Evolutionary conservation across 2,113 vertebrate species (phyloP), one percentile per base, ranked within the genome.

Genomic region (Fulmarus glacialis): DNA sequence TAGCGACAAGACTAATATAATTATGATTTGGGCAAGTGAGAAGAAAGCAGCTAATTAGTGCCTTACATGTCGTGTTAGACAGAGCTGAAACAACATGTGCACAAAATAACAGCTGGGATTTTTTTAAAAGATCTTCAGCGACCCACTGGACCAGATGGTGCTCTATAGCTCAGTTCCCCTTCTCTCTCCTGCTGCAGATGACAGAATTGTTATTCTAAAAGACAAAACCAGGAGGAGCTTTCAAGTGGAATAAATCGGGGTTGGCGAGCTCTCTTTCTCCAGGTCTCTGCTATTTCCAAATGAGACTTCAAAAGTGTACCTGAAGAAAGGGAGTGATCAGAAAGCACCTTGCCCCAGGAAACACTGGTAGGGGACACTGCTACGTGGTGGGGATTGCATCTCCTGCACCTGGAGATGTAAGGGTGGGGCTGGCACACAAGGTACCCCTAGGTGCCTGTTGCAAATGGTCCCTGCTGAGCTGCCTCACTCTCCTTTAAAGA

Each of bases 401-500:
- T 64, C 18, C 55, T 82, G 16, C 23, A 58, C 24, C 23, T 79
- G 36, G n/a, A 82, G 45, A 53, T 58, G 15, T 40, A 62, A 73
- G 19, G 74, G 27, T n/a, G 40, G 4, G 22, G 17, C 30, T 78
- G 50, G 27, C 16, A 55, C 11, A 50, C 9, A 64, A 26, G 3
- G 24, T 48, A 34, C 6, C 12, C 42, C 24, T 24, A 58, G 26
- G 26, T 66, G 13, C 6, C 34, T 74, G 2, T 27, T 60, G 20
- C 10, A 47, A 58, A 66, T 0, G 0, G 6, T 32, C 11, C 12
- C 16, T 32, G 5, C 5, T 52, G 34, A 36, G 27, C 14, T 47
- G 6, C 15, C 30, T 77, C 17, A 18, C 5, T 27, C 9, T 71
- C 8, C 29, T 45, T 66, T 74, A n/a, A 66, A 40, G 50, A 64